Evolutionary conservation across 2,113 vertebrate genomes (phyloP), one percentile per base, ranked within the genome.

Genomic region (Myxocyprinus asiaticus): DNA sequence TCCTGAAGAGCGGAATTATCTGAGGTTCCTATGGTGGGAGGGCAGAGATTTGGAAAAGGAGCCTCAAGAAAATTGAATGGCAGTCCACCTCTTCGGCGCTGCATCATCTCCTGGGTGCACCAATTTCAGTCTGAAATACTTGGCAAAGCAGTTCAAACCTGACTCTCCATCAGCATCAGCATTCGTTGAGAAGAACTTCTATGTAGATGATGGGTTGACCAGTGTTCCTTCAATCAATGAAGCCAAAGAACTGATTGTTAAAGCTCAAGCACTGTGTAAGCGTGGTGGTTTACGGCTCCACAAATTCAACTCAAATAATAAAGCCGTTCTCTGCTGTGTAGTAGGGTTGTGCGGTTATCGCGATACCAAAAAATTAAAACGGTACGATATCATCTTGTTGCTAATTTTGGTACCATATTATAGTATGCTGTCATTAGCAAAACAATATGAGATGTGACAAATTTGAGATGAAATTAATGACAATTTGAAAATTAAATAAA

Each of bases 131-230:
- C 1, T 64, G 1, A 64, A 44, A 64, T 6, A 64, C 14, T 12
- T 44, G 33, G 62, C 62, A 5, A 33, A 6, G 62, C 11, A 14
- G 17, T 45, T 15, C n/a, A 48, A 48, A 10, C 7, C 43, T 48
- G 43, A 4, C 33, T 15, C 15, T 47, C 14, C 14, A 14, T 44
- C 15, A 47, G 65, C 44, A 67, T n/a, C 65, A 15, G 5, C 65
- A 48, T 67, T 67, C 48, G 33, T 64, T 2, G 42, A 67, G n/a
- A 67, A 67, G 3, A 67, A 17, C n/a, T 67, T 67, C 22, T 67
- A 47, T 48, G 65, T 67, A 4, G 44, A 67, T 67, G 65, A 67
- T 8, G 65, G 65, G 14, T 14, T 67, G 9, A 7, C 48, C 12
- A 67, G 14, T 6, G 44, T 67, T 4, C 8, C 65, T 4, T 47